phyloP scores from a whole-genome alignment of 2,888 invertebrate genomes.

The Rhopalosiphum nymphaeae region DNA sequence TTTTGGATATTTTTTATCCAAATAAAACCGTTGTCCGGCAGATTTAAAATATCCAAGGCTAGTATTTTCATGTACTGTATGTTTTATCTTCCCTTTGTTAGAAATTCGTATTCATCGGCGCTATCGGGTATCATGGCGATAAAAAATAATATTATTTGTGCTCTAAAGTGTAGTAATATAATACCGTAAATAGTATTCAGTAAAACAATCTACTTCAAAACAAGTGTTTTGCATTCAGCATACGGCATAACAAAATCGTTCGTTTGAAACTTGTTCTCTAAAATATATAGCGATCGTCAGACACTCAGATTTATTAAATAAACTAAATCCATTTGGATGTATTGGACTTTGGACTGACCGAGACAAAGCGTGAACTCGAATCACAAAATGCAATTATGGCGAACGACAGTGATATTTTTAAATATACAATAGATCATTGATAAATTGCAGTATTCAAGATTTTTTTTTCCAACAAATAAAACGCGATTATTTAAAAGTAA shows the following conservation, averaged over 20 bases:
- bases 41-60: neutral
- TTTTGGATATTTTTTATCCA: too few relatives aligned
- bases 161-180: neutral
- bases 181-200: neutral
- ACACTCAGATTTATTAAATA: neutral
- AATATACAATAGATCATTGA: too few relatives aligned
- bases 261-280: neutral
- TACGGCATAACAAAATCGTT: neutral
- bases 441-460: too few relatives aligned
- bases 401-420: neutral
- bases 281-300: neutral
- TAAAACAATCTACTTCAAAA: neutral
- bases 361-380: neutral
- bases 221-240: neutral
- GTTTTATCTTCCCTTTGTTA: neutral
- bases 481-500: neutral
- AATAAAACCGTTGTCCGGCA: neutral
- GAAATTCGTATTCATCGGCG: neutral
- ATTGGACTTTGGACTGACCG: neutral
- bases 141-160: neutral
- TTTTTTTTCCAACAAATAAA: neutral
- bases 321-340: neutral
- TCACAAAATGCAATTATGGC: neutral
- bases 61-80: neutral
- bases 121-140: neutral